Evolutionary conservation across 2,888 invertebrate species (phyloP).

Genomic region (Oxystoma pomonae): DNA sequence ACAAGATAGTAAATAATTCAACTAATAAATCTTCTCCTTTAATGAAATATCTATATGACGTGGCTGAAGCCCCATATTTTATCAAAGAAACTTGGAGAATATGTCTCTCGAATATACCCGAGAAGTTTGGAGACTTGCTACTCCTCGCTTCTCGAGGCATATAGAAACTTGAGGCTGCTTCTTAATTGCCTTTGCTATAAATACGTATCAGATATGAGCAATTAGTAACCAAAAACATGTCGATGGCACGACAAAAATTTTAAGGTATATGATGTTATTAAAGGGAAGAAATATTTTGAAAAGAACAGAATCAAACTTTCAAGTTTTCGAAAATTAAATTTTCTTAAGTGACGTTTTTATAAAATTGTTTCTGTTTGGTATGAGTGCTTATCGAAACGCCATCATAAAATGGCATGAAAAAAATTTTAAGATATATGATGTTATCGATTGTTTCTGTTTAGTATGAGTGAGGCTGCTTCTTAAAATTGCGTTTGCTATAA

Average conservation of each 20-base stretch:
- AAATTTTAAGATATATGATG: too few species aligned
- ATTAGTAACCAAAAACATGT: slow-evolving; percentile 41
- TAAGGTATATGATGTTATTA: not conserved
- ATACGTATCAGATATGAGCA: slow-evolving; percentile 48
- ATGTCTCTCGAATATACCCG: slow-evolving; percentile 34
- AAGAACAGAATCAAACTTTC: too few species aligned
- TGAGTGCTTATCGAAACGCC: too few species aligned
- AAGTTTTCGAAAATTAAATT: too few species aligned
- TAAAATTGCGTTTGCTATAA: too few species aligned
- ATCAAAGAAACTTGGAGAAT: slow-evolving; percentile 40
- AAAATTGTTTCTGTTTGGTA: too few species aligned
- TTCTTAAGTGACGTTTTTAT: too few species aligned
- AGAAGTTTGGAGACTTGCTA: slow-evolving; percentile 26
- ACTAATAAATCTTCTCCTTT: slow-evolving; percentile 44
- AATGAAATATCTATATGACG: slow-evolving; percentile 49
- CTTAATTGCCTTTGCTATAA: slow-evolving; percentile 46
- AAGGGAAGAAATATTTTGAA: not conserved
- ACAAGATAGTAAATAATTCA: slow-evolving; percentile 36
- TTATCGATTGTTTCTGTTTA: too few species aligned
- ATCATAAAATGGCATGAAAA: too few species aligned
- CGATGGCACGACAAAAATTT: slow-evolving; percentile 12
- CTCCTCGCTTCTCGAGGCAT: slow-evolving; percentile 29
- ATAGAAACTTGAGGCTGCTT: slow-evolving; percentile 43
- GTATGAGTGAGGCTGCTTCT: too few species aligned
- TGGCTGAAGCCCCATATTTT: slow-evolving; percentile 39